phyloP scores from a whole-genome alignment of 2,888 invertebrate genomes.

The Ferrisia virgata region DNA sequence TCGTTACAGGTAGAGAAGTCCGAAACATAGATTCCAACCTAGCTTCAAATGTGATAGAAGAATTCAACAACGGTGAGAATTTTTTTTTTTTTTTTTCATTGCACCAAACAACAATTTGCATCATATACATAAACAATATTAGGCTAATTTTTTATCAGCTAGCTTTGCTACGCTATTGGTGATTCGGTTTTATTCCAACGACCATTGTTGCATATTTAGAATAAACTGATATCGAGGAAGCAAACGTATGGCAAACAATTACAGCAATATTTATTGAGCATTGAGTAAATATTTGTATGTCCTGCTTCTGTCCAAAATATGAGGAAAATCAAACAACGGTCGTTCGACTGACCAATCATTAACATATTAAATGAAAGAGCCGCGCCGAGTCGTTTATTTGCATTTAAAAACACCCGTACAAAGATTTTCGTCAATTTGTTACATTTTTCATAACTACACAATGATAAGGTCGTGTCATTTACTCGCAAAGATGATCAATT shows the following conservation, averaged over 20 bases:
- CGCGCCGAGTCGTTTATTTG: constrained; percentile 12
- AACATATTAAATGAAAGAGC: constrained; percentile 27
- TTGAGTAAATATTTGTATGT: constrained; percentile 17
- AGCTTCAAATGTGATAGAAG: constrained; percentile 37
- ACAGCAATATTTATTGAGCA: constrained; percentile 28
- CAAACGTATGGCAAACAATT: constrained; percentile 21
- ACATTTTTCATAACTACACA: neutral
- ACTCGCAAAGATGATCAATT: neutral
- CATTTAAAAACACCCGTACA: neutral
- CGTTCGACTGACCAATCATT: constrained; percentile 24
- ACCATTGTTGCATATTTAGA: constrained; percentile 11
- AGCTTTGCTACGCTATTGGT: neutral
- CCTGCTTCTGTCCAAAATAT: constrained; percentile 14
- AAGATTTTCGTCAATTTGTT: neutral
- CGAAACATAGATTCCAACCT: constrained; percentile 27
- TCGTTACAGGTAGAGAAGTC: constrained; percentile 34
- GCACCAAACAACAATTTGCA: neutral
- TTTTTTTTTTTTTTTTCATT: neutral
- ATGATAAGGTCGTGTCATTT: neutral
- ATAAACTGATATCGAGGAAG: constrained; percentile 13
- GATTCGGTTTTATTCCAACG: neutral
- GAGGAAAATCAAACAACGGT: constrained; percentile 20
- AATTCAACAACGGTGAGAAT: constrained; percentile 39
- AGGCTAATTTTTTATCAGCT: neutral
- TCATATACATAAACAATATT: neutral